Percentiles rank a stretch among this genome's conserved stretches.
Conservation (phyloP, 1,140 invertebrate genomes). For the Aethina tumida region DNA sequence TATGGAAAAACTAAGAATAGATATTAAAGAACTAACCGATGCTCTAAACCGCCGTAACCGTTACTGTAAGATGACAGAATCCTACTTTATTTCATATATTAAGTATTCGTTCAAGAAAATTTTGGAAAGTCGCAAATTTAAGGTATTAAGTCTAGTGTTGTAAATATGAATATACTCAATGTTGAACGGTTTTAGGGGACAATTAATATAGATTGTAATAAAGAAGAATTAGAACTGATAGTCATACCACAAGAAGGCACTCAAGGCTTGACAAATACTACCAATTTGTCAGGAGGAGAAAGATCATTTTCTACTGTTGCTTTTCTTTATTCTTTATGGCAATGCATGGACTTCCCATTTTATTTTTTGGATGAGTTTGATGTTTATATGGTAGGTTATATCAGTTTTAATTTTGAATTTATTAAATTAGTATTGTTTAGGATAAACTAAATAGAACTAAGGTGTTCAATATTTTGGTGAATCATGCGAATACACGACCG, state of each 20-base stretch:
- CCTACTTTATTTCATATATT: slow-evolving; percentile 27
- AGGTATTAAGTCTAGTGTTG: slow-evolving; percentile 13
- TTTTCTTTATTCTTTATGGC: slow-evolving; percentile 90
- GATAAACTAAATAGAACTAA: slow-evolving; percentile 63
- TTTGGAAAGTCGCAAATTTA: slow-evolving; percentile 26
- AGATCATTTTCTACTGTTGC: slow-evolving; percentile 89
- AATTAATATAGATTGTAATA: slow-evolving; percentile 53
- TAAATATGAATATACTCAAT: not conserved
- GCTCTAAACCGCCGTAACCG: slow-evolving; percentile 16
- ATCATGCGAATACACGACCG: slow-evolving; percentile 48
- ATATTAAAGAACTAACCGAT: slow-evolving; percentile 17
- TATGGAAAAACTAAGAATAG: slow-evolving; percentile 14
- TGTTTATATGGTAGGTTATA: slow-evolving; percentile 79
- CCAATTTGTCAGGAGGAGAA: slow-evolving; percentile 87
- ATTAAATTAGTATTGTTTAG: slow-evolving; percentile 35
- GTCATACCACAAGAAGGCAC: slow-evolving; percentile 43
- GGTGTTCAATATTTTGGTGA: slow-evolving; percentile 56
- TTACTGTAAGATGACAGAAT: slow-evolving; percentile 25
- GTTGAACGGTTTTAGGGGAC: slow-evolving; percentile 39
- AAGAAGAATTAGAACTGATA: slow-evolving; percentile 45
- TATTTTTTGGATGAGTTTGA: slow-evolving; percentile 97
- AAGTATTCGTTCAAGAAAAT: slow-evolving; percentile 27
- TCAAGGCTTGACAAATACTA: slow-evolving; percentile 39
- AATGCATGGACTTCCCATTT: slow-evolving; percentile 82
- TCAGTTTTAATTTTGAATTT: slow-evolving; percentile 13